phyloP scores from a whole-genome alignment of 2,113 vertebrate genomes.

The Argyrosomus japonicus region DNA sequence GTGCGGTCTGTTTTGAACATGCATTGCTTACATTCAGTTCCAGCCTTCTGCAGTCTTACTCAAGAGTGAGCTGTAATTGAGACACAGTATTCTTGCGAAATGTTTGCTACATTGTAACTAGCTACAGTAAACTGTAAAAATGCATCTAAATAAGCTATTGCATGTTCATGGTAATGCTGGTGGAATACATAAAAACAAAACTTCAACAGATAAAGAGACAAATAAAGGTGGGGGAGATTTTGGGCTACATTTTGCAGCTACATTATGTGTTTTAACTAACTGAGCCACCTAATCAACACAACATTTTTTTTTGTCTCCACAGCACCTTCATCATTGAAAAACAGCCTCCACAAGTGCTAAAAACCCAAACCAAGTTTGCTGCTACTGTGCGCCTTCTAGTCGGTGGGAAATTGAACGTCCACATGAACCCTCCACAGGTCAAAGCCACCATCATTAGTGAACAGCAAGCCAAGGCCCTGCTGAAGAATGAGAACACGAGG shows the following conservation, averaged over 20 bases:
- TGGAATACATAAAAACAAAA: not conserved
- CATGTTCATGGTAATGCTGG: not conserved
- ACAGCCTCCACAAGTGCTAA: slow-evolving; percentile 97
- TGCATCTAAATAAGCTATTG: not conserved
- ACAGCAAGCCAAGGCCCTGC: slow-evolving; percentile 93
- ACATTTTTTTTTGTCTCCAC: slow-evolving; percentile 46
- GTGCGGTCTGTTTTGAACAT: not conserved
- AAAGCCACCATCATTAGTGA: slow-evolving; percentile 99
- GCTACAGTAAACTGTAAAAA: not conserved
- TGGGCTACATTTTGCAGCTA: not conserved
- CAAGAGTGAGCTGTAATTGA: not conserved
- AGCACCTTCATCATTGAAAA: slow-evolving; percentile 99
- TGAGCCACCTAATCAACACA: not conserved
- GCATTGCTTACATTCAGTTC: not conserved
- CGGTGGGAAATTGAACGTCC: slow-evolving; percentile 95
- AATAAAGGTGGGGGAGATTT: not conserved
- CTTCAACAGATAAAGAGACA: not conserved
- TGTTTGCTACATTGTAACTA: not conserved
- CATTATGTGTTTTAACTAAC: not conserved
- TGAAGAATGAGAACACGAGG: slow-evolving; percentile 92
- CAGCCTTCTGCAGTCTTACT: not conserved
- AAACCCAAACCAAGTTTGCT: slow-evolving; percentile 98
- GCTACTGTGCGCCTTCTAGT: slow-evolving; percentile 96
- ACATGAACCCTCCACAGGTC: slow-evolving; percentile 98
- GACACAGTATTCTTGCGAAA: not conserved